Conservation (phyloP, 1,140 invertebrate genomes). For the Pseudomyrmex sp. region DNA sequence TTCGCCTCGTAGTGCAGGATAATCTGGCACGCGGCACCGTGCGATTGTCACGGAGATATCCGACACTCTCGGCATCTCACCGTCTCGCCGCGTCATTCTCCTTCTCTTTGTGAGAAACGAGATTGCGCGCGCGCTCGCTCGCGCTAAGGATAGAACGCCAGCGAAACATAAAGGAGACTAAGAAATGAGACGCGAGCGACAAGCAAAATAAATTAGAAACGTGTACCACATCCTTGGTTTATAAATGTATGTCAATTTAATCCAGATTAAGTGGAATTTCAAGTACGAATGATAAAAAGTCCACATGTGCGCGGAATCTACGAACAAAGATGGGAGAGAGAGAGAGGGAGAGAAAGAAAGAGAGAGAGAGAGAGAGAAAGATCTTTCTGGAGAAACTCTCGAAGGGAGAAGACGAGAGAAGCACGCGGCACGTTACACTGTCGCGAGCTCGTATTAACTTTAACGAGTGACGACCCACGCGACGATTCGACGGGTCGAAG, state of each 20-base stretch:
- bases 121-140: slow-evolving; percentile 24
- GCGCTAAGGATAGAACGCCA: slow-evolving; percentile 30
- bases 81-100: slow-evolving; percentile 50
- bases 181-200: background rate
- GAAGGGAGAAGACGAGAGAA: background rate
- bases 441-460: slow-evolving; percentile 76
- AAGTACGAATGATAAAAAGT: too few relatives aligned
- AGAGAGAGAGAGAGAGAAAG: slow-evolving; percentile 6
- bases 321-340: background rate
- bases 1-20: slow-evolving; percentile 64
- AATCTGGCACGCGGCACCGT: slow-evolving; percentile 49
- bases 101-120: slow-evolving; percentile 34
- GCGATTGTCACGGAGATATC: slow-evolving; percentile 62
- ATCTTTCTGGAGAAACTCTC: background rate
- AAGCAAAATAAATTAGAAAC: background rate
- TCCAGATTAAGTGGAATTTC: too few relatives aligned
- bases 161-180: slow-evolving; percentile 39
- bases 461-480: slow-evolving; percentile 80
- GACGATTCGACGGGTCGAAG: slow-evolving; percentile 75
- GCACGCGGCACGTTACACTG: slow-evolving; percentile 52
- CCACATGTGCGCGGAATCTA: too few relatives aligned
- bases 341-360: background rate
- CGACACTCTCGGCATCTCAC: slow-evolving; percentile 50
- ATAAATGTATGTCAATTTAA: too few relatives aligned
- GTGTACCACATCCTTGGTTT: too few relatives aligned